phyloP scores from a whole-genome alignment of 2,113 vertebrate genomes.

The Oryzias celebensis region DNA sequence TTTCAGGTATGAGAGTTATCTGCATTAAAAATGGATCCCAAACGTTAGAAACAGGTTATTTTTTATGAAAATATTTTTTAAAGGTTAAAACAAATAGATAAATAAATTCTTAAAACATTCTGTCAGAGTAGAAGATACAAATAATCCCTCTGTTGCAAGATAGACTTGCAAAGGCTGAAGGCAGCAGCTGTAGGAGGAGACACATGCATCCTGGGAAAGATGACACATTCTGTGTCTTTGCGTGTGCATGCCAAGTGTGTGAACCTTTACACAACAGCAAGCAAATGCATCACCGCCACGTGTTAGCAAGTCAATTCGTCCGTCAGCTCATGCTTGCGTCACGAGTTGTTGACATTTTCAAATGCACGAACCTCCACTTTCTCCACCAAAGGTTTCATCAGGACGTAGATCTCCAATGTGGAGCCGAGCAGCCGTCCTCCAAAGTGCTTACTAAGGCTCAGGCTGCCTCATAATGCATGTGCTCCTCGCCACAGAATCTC shows the following conservation, averaged over 20 bases:
- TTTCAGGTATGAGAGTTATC: too few relatives aligned
- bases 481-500: slow-evolving; percentile 12
- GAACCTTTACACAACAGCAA: neutral
- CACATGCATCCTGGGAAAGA: slow-evolving; percentile 36
- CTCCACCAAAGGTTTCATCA: too few relatives aligned
- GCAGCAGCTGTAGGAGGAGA: slow-evolving; percentile 32
- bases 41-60: too few relatives aligned
- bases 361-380: too few relatives aligned
- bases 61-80: too few relatives aligned
- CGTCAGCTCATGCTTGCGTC: too few relatives aligned
- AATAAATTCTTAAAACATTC: too few relatives aligned
- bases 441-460: slow-evolving; percentile 3
- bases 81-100: too few relatives aligned
- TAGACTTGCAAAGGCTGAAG: slow-evolving; percentile 3
- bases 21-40: too few relatives aligned
- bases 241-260: neutral
- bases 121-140: too few relatives aligned
- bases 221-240: neutral
- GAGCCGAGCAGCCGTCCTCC: neutral
- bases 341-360: too few relatives aligned
- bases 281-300: neutral
- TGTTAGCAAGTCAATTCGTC: too few relatives aligned
- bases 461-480: slow-evolving; percentile 15
- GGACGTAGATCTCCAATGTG: neutral
- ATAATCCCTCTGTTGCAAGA: slow-evolving; percentile 20